Conservation (phyloP, 1,140 invertebrate genomes). For the Pygmarrhopalites habei region DNA sequence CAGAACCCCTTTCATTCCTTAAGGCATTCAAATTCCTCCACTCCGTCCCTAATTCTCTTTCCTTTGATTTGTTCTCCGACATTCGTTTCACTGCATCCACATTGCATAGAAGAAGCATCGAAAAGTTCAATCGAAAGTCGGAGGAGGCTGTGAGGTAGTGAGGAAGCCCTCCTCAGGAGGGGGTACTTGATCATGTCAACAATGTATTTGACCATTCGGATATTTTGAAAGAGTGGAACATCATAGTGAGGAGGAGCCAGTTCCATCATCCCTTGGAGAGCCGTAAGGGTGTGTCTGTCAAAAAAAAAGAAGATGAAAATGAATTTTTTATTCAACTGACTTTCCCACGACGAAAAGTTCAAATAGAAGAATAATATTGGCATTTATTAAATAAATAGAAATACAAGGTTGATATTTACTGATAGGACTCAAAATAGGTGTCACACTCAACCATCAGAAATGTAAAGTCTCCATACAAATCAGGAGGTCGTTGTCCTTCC, state of each 20-base stretch:
- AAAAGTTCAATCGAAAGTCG: neutral
- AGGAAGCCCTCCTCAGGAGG: slow-evolving; percentile 44
- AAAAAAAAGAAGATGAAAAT: neutral
- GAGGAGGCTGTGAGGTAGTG: neutral
- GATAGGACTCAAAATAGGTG: slow-evolving; percentile 63
- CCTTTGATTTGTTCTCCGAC: neutral
- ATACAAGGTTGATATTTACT: slow-evolving; percentile 39
- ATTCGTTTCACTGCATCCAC: neutral
- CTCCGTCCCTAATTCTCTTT: too few species aligned
- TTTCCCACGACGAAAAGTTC: neutral
- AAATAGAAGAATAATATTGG: neutral
- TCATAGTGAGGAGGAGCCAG: neutral
- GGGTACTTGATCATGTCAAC: slow-evolving; percentile 42
- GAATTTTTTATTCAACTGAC: neutral
- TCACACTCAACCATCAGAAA: slow-evolving; percentile 59
- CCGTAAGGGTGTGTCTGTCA: slow-evolving; percentile 47
- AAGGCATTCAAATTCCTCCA: too few species aligned
- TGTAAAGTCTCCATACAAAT: neutral
- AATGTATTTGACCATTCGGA: slow-evolving; percentile 59
- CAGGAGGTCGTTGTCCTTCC: slow-evolving; percentile 3
- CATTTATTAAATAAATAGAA: neutral
- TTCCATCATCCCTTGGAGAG: slow-evolving; percentile 46
- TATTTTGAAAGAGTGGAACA: slow-evolving; percentile 42
- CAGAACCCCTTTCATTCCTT: too few species aligned
- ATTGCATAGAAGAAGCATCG: neutral